phyloP scores from a whole-genome alignment of 1,140 invertebrate genomes.

The Drosophila funebris region DNA sequence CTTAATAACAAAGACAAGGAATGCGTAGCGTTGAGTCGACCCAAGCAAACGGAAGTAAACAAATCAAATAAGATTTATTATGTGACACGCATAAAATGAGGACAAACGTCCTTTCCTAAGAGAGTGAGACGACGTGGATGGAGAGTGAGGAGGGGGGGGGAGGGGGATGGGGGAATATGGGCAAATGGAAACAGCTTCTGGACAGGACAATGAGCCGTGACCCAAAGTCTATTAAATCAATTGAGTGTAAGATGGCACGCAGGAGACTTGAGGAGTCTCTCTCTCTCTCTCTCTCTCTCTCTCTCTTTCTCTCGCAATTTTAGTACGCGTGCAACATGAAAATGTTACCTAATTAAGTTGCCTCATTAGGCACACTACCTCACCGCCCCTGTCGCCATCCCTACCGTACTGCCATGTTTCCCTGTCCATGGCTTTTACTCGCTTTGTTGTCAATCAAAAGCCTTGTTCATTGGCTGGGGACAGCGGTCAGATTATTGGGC shows the following conservation, averaged over 20 bases:
- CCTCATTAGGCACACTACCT: slow-evolving; percentile 65
- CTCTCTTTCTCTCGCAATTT: background rate
- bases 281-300: too few species aligned
- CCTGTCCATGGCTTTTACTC: background rate
- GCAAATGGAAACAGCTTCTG: background rate
- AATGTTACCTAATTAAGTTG: slow-evolving; percentile 74
- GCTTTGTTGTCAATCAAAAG: slow-evolving; percentile 61
- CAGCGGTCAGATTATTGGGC: slow-evolving; percentile 49
- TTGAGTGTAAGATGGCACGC: slow-evolving; percentile 80
- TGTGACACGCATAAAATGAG: slow-evolving; percentile 79
- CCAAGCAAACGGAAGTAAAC: slow-evolving; percentile 60
- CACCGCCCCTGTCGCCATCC: background rate
- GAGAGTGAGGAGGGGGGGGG: background rate
- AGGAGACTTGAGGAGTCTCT: slow-evolving; percentile 39
- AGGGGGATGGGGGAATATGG: background rate
- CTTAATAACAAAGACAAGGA: slow-evolving; percentile 57
- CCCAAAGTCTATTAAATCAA: slow-evolving; percentile 74
- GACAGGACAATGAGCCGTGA: slow-evolving; percentile 51
- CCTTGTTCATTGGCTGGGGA: slow-evolving; percentile 21
- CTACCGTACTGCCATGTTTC: background rate
- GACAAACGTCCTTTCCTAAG: slow-evolving; percentile 38
- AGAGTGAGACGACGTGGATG: background rate
- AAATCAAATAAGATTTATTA: slow-evolving; percentile 83
- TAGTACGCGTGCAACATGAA: slow-evolving; percentile 36
- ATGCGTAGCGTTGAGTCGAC: slow-evolving; percentile 7